A percentile compares a stretch with the other conserved stretches of the same genome.
Evolutionary conservation across 2,113 vertebrate genomes (phyloP).

Genomic region (Microtus ochrogaster): DNA sequence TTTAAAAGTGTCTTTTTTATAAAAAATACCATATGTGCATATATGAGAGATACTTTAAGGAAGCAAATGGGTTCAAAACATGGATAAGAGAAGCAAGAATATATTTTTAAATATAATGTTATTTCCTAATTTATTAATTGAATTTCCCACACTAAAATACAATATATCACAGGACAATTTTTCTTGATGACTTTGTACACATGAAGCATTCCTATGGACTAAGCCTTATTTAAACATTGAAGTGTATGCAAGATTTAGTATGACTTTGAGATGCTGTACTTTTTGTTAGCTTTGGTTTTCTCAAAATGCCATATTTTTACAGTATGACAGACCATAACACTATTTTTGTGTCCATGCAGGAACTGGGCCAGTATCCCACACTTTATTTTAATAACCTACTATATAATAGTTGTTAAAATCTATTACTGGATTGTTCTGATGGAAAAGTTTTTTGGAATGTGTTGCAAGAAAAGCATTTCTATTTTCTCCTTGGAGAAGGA

Average conservation of each 20-base stretch:
- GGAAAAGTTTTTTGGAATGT: constrained; percentile 72
- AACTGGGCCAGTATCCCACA: constrained; percentile 75
- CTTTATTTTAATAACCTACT: constrained; percentile 78
- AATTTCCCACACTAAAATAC: not conserved
- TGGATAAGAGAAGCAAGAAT: not conserved
- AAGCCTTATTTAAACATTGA: constrained; percentile 13
- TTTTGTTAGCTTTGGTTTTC: constrained; percentile 81
- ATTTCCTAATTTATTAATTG: not conserved
- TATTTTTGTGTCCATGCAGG: constrained; percentile 76
- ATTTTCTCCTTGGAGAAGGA: constrained; percentile 73
- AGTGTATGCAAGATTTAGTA: not conserved
- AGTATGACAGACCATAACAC: constrained; percentile 76
- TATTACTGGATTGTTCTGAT: constrained; percentile 72
- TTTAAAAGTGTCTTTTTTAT: not conserved
- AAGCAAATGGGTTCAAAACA: not conserved
- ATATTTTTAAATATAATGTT: not conserved
- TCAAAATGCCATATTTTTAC: constrained; percentile 78
- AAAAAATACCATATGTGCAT: not conserved
- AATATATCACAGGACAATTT: not conserved
- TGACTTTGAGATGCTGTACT: constrained; percentile 26
- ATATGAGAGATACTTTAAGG: not conserved
- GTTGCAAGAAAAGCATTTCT: constrained; percentile 72
- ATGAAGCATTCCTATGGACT: not conserved
- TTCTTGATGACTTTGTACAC: not conserved
- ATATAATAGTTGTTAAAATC: constrained; percentile 75